Conservation (phyloP, 1,140 invertebrate species). For the Drosophila setifemur region DNA sequence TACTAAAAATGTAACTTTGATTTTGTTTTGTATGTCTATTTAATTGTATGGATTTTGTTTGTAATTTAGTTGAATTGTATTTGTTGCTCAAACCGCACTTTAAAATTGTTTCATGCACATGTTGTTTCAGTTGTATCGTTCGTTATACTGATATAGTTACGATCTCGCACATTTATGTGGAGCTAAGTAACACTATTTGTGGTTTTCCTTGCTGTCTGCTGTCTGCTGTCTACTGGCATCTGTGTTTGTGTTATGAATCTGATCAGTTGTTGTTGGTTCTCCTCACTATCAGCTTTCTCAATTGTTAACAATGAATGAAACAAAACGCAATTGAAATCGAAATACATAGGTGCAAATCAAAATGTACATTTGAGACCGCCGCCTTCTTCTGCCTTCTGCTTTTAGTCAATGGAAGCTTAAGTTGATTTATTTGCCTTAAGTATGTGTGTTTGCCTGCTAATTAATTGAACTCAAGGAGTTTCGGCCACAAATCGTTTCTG, state of each 20-base stretch:
- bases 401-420: constrained; percentile 19
- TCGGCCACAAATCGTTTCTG: background rate
- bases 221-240: too few species aligned
- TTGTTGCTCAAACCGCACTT: background rate
- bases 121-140: background rate
- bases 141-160: constrained; percentile 55
- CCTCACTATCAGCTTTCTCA: background rate
- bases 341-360: constrained; percentile 30
- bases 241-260: too few species aligned
- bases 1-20: constrained; percentile 47
- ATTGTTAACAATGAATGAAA: constrained; percentile 19
- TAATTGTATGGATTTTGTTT: constrained; percentile 13
- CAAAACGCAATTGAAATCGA: constrained; percentile 24
- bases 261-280: too few species aligned
- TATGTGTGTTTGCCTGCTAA: constrained; percentile 5
- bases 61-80: constrained; percentile 5
- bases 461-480: constrained; percentile 12
- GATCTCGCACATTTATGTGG: constrained; percentile 17
- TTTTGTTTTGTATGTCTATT: constrained; percentile 38
- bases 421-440: constrained; percentile 23
- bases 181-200: constrained; percentile 42
- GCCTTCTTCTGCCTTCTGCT: background rate
- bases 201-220: constrained; percentile 1
- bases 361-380: background rate
- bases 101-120: background rate